Evolutionary conservation across 2,888 invertebrate genomes (phyloP).

Genomic region (Adineta ricciae): DNA sequence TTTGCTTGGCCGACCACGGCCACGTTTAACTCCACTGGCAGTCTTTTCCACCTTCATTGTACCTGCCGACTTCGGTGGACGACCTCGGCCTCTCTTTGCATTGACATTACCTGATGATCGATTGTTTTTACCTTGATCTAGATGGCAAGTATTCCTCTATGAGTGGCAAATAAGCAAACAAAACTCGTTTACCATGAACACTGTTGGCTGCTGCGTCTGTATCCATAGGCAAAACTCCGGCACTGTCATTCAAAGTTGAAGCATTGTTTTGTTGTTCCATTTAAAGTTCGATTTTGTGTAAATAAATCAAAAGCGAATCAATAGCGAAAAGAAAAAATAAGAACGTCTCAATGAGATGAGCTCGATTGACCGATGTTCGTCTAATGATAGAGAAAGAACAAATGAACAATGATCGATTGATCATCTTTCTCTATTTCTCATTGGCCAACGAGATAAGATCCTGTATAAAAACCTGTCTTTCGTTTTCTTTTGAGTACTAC

Average conservation of each 20-base stretch:
- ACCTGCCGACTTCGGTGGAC: background rate
- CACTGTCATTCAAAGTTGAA: background rate
- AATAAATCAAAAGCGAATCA: background rate
- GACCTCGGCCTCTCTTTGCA: background rate
- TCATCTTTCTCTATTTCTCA: background rate
- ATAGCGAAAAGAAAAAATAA: background rate
- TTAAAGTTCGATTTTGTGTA: background rate
- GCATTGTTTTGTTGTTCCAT: background rate
- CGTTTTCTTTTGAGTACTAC: no score
- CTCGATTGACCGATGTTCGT: background rate
- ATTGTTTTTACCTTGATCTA: background rate
- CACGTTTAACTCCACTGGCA: background rate
- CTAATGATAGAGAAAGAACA: background rate
- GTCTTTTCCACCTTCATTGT: background rate
- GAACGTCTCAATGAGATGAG: background rate
- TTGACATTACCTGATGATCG: background rate
- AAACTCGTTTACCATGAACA: background rate
- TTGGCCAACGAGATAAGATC: background rate
- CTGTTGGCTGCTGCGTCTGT: background rate
- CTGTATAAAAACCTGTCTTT: background rate
- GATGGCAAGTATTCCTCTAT: background rate
- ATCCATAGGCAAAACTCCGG: background rate
- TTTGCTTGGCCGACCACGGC: background rate
- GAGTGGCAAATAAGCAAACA: background rate
- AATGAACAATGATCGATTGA: background rate